These are phyloP conservation scores for Aspidapion aeneum DNA, from an alignment of 2,888 invertebrate species.

Conservation along the genomic window DNA sequence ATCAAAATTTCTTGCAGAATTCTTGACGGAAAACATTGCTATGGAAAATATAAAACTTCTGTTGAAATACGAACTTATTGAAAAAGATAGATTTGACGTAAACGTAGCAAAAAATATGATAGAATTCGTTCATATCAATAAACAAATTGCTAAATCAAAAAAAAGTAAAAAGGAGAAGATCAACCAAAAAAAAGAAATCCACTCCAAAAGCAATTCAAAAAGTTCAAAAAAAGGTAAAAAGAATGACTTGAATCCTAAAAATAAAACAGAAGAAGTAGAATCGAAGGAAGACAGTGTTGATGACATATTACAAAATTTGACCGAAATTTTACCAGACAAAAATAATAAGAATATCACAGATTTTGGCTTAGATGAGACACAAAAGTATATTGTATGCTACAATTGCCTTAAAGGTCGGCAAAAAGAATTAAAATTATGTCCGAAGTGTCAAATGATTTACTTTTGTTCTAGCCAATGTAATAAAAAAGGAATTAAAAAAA, in stretches of 20 bases:
- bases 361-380: constrained; percentile 24
- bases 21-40: constrained; percentile 31
- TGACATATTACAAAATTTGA: not conserved
- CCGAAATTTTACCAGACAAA: not conserved
- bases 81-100: constrained; percentile 22
- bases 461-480: constrained; percentile 44
- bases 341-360: not conserved
- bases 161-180: constrained; percentile 8
- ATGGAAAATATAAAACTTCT: constrained; percentile 32
- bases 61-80: constrained; percentile 27
- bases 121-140: not conserved
- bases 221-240: not conserved
- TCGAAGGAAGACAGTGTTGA: not conserved
- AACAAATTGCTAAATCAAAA: constrained; percentile 2
- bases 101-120: constrained; percentile 11
- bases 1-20: constrained; percentile 32
- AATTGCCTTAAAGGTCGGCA: constrained; percentile 35
- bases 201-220: not conserved
- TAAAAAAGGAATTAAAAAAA: constrained; percentile 29
- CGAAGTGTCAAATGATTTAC: constrained; percentile 39
- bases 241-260: not conserved
- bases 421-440: constrained; percentile 36
- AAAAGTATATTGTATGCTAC: constrained; percentile 40
- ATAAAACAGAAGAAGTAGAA: not conserved
- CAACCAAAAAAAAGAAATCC: not conserved